phyloP scores from a whole-genome alignment of 2,888 invertebrate species.

The Apeira syringaria region DNA sequence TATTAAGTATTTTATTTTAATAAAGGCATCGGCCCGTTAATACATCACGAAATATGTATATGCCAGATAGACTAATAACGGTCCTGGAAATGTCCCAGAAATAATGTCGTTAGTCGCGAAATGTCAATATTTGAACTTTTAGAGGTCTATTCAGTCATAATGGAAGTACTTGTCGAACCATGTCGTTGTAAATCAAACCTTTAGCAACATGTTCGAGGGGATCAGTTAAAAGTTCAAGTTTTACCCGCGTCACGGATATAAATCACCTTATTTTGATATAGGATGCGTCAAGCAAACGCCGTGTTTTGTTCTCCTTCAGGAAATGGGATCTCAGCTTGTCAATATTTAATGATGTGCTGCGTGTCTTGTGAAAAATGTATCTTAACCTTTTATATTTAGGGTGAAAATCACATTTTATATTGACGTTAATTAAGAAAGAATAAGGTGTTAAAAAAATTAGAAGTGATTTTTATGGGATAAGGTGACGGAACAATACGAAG shows the following conservation, averaged over 20 bases:
- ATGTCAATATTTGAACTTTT: constrained; percentile 78
- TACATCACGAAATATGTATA: no score
- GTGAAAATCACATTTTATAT: no score
- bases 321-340: constrained; percentile 1
- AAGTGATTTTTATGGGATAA: no score
- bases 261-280: constrained; percentile 31
- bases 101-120: constrained; percentile 61
- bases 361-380: background rate
- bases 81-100: constrained; percentile 51
- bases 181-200: constrained; percentile 67
- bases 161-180: constrained; percentile 62
- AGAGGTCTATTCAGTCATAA: constrained; percentile 57
- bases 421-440: no score
- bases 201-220: constrained; percentile 56
- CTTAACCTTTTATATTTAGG: no score
- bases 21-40: no score
- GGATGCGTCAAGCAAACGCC: constrained; percentile 19
- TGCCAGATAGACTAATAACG: constrained; percentile 54
- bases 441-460: no score
- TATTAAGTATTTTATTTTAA: no score
- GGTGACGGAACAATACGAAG: no score
- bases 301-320: constrained; percentile 17
- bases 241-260: constrained; percentile 34
- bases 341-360: constrained; percentile 4
- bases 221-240: constrained; percentile 61